Percentiles rank a stretch among this genome's conserved stretches.
Conservation (phyloP, 2,113 vertebrate genomes). For the Ia io region DNA sequence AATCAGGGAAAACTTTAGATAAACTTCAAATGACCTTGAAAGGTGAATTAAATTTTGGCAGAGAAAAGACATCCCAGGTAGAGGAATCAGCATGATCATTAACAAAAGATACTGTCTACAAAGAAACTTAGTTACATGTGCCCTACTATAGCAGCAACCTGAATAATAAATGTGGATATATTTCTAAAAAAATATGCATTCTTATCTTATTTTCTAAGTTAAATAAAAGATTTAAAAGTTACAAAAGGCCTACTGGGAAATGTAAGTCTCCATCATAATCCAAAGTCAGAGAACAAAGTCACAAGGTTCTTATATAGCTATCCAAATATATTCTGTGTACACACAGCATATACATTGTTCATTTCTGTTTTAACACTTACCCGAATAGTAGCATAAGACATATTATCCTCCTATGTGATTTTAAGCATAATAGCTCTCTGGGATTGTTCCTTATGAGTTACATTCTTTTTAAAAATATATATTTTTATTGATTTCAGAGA, state of each 20-base stretch:
- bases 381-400: neutral
- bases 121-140: neutral
- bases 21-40: slow-evolving; percentile 11
- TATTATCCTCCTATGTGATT: neutral
- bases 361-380: neutral
- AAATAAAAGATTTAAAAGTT: neutral
- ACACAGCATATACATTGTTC: neutral
- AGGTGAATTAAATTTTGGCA: neutral
- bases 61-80: neutral
- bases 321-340: neutral
- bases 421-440: neutral
- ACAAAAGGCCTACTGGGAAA: neutral
- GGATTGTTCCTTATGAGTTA: neutral
- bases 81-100: neutral
- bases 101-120: neutral
- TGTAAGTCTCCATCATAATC: neutral
- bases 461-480: neutral
- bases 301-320: neutral
- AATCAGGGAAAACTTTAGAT: neutral
- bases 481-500: too few species aligned
- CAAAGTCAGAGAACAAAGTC: neutral
- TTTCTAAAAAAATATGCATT: neutral
- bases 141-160: neutral
- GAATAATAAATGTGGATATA: neutral
- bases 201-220: neutral